These are phyloP conservation scores for Hofmannophila pseudospretella DNA, from an alignment of 2,888 invertebrate genomes.

Conservation along the genomic window DNA sequence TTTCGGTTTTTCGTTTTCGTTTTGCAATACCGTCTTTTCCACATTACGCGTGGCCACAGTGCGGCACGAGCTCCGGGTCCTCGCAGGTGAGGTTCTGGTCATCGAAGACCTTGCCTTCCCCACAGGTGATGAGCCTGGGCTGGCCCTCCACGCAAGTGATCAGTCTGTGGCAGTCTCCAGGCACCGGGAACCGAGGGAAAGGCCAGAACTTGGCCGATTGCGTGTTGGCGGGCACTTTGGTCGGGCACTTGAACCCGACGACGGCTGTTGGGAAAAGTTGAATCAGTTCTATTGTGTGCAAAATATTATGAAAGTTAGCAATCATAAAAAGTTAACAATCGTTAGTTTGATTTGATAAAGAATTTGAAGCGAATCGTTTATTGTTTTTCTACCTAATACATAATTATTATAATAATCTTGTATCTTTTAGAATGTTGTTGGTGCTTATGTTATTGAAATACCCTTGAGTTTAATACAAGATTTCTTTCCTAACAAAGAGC, in stretches of 20 bases:
- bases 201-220: slow-evolving; percentile 94
- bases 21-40: slow-evolving; percentile 31
- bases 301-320: too few species aligned
- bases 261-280: slow-evolving; percentile 79
- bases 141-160: slow-evolving; percentile 95
- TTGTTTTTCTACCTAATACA: too few species aligned
- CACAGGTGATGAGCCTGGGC: slow-evolving; percentile 92
- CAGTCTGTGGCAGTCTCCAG: slow-evolving; percentile 90
- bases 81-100: slow-evolving; percentile 90
- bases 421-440: too few species aligned
- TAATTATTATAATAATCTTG: too few species aligned
- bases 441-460: too few species aligned
- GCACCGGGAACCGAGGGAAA: slow-evolving; percentile 92
- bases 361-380: too few species aligned
- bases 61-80: slow-evolving; percentile 81
- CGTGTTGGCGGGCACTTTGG: slow-evolving; percentile 87
- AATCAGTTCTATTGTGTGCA: not conserved
- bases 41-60: slow-evolving; percentile 60
- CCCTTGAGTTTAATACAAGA: too few species aligned
- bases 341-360: too few species aligned
- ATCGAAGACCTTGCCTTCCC: slow-evolving; percentile 92
- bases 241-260: slow-evolving; percentile 94
- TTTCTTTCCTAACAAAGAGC: too few species aligned
- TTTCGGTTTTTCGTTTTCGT: slow-evolving; percentile 43
- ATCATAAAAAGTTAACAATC: too few species aligned